Conservation (phyloP, 1,140 invertebrate species). For the Panagrolaimus sp. region DNA sequence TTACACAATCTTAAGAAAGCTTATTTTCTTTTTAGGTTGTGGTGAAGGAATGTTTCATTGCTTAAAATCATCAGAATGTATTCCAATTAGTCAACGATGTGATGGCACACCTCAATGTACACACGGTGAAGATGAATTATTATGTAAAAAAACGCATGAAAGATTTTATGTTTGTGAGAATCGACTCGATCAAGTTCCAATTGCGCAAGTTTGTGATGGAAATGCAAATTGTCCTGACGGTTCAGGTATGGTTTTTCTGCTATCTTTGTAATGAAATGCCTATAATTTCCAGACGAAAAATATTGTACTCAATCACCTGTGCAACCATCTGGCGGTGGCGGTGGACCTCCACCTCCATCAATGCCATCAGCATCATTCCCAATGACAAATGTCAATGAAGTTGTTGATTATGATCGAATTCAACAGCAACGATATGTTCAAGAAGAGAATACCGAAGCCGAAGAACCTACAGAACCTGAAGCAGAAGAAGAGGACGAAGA, state of each 20-base stretch:
- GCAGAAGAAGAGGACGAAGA: not conserved
- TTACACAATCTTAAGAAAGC: not conserved
- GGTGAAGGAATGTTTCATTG: conserved; percentile 50
- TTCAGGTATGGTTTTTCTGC: too few relatives aligned
- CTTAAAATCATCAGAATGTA: conserved; percentile 51
- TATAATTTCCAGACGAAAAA: too few relatives aligned
- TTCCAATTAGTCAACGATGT: conserved; percentile 43
- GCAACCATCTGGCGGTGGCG: not conserved
- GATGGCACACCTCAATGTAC: conserved; percentile 50
- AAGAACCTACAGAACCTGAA: too few relatives aligned
- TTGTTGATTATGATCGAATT: too few relatives aligned
- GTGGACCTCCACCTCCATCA: not conserved
- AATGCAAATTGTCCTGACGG: conserved; percentile 69
- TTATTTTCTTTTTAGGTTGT: conserved; percentile 35
- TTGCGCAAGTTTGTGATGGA: conserved; percentile 72
- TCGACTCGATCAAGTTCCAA: conserved; percentile 64
- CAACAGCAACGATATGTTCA: too few relatives aligned
- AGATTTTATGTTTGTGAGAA: conserved; percentile 27
- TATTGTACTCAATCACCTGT: conserved; percentile 16
- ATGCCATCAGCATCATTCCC: too few relatives aligned
- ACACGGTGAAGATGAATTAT: conserved; percentile 51
- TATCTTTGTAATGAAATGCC: too few relatives aligned
- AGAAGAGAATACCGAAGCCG: too few relatives aligned
- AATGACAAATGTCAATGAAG: too few relatives aligned
- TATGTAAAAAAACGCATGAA: conserved; percentile 40